A percentile compares a stretch with the other conserved stretches of the same genome.
phyloP scores from a whole-genome alignment of 2,888 invertebrate genomes.

The Xanthia togata region DNA sequence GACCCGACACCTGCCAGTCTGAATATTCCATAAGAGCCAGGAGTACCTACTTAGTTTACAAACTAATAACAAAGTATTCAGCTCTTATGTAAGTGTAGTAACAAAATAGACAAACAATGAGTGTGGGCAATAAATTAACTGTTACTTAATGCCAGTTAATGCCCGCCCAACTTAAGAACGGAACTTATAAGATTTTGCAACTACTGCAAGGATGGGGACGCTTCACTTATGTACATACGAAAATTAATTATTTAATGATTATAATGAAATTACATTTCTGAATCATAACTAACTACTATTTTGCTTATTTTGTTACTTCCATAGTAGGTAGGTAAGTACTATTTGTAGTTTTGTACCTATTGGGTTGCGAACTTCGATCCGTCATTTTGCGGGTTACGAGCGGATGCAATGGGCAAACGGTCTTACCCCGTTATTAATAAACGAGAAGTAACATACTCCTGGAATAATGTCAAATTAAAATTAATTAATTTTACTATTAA shows the following conservation, averaged over 20 bases:
- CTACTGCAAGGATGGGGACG: background rate
- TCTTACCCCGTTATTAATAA: too few relatives aligned
- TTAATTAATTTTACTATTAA: too few relatives aligned
- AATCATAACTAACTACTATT: too few relatives aligned
- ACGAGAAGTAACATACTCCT: too few relatives aligned
- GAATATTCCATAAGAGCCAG: background rate
- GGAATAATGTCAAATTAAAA: too few relatives aligned
- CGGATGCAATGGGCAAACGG: too few relatives aligned
- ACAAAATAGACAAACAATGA: constrained; percentile 75
- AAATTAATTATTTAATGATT: constrained; percentile 1
- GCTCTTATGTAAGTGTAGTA: constrained; percentile 45
- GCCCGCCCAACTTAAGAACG: constrained; percentile 30
- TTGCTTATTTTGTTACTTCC: background rate
- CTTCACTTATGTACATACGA: constrained; percentile 2
- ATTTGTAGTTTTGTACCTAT: too few relatives aligned
- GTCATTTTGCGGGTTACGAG: background rate
- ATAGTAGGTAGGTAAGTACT: background rate
- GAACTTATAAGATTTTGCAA: constrained; percentile 75
- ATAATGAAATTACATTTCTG: background rate
- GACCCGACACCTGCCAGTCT: too few relatives aligned
- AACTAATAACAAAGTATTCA: constrained; percentile 28
- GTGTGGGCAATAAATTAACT: constrained; percentile 77
- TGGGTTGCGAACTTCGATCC: background rate
- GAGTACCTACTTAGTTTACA: background rate
- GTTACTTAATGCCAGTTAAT: constrained; percentile 55